Conservation (phyloP, 2,888 invertebrate species). For the Caradrina clavipalpis region DNA sequence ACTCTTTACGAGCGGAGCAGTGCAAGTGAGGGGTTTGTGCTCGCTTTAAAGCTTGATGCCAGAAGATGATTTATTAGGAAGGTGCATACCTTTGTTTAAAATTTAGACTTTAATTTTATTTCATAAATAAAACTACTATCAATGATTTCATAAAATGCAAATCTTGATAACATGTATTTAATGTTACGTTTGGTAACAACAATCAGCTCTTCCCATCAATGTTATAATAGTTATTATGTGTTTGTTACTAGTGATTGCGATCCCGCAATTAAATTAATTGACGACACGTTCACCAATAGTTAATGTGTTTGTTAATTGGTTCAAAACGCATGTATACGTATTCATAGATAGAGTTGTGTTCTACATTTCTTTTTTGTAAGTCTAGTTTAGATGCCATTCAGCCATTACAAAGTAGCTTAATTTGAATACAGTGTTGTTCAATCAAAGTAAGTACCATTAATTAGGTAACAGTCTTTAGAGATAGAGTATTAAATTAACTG, state of each 20-base stretch:
- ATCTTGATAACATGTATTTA: too few relatives aligned
- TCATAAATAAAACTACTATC: too few relatives aligned
- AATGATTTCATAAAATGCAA: too few relatives aligned
- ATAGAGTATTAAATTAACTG: constrained; percentile 34
- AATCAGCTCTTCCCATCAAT: not conserved
- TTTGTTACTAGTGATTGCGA: constrained; percentile 31
- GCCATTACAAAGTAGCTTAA: constrained; percentile 3
- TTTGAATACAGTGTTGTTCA: constrained; percentile 17
- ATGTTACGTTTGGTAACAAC: not conserved
- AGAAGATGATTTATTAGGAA: constrained; percentile 23
- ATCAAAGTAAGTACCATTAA: constrained; percentile 34
- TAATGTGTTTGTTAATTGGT: constrained; percentile 19
- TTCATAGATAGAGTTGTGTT: not conserved
- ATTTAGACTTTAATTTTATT: too few relatives aligned
- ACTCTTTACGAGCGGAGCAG: constrained; percentile 36
- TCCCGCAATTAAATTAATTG: constrained; percentile 37
- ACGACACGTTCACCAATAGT: constrained; percentile 14
- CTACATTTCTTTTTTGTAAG: constrained; percentile 1
- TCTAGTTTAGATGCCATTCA: constrained; percentile 15
- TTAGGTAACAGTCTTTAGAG: constrained; percentile 26
- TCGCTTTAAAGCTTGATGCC: constrained; percentile 12
- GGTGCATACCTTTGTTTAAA: constrained; percentile 8
- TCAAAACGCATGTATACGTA: constrained; percentile 8
- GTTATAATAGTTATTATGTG: constrained; percentile 28
- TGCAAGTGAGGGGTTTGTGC: constrained; percentile 16